Conservation (phyloP, 2,113 vertebrate species). For the Regulus satrapa region DNA sequence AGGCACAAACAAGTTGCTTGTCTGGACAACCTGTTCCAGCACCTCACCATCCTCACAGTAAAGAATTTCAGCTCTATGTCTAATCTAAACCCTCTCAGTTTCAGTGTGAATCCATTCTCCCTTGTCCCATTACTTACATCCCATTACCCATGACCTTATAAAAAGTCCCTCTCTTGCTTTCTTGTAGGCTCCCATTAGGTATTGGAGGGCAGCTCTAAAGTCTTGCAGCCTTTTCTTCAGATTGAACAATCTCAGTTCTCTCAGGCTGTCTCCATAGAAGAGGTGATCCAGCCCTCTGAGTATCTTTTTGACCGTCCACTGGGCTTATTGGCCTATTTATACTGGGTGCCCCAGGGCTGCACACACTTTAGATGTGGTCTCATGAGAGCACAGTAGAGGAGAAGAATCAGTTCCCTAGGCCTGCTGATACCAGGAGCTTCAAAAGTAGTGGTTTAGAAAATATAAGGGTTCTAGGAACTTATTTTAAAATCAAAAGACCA, state of each 20-base stretch:
- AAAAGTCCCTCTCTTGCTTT: background rate
- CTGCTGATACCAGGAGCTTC: background rate
- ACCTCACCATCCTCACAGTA: background rate
- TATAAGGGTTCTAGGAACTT: background rate
- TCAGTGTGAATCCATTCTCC: background rate
- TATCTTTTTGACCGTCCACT: background rate
- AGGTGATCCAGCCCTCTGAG: background rate
- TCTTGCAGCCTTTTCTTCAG: background rate
- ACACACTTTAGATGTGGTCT: background rate
- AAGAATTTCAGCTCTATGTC: background rate
- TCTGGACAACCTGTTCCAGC: background rate
- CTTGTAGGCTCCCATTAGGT: background rate
- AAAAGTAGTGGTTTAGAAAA: background rate
- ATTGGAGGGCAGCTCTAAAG: background rate
- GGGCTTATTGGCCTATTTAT: background rate
- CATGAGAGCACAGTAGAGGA: rapidly evolving
- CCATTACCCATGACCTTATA: background rate
- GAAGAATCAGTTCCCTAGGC: background rate
- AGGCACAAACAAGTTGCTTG: background rate
- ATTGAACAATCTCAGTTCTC: background rate
- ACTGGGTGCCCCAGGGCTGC: background rate
- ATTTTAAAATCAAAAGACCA: background rate
- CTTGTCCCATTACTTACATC: background rate
- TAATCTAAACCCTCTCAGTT: background rate
- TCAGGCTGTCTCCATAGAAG: background rate